These are phyloP conservation scores for Cassiopea xamachana DNA, from an alignment of 30 jellyfish, hydroid and myxozoan species.

Conservation along the genomic window DNA sequence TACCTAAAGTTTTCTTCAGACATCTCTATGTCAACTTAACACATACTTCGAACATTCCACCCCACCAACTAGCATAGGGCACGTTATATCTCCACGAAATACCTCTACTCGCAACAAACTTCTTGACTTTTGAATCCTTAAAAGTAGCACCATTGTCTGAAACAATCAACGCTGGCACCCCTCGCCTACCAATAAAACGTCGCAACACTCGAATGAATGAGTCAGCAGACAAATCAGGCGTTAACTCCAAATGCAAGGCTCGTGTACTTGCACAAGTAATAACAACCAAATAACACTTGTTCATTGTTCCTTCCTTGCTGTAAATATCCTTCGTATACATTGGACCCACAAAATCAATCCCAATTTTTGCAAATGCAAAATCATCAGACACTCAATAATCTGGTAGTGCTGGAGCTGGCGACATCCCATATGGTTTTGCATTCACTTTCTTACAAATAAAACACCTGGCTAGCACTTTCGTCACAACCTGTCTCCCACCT, in stretches of 20 bases:
- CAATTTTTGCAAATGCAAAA: conserved; percentile 33
- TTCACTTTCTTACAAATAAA: conserved; percentile 6
- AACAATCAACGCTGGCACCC: conserved; percentile 6
- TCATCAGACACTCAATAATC: conserved; percentile 13
- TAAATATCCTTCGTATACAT: not conserved
- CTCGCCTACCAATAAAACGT: not conserved
- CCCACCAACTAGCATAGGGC: conserved; percentile 25
- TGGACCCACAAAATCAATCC: conserved; percentile 51
- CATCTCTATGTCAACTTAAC: conserved; percentile 10
- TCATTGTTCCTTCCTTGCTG: not conserved
- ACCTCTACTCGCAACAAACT: not conserved
- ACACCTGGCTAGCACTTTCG: not conserved
- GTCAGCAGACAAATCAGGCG: not conserved
- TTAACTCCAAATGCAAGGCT: conserved; percentile 3
- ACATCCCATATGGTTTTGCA: conserved; percentile 20
- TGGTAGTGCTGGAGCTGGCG: conserved; percentile 25
- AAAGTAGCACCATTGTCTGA: conserved; percentile 11
- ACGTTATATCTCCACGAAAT: conserved; percentile 11
- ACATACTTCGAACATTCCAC: not conserved
- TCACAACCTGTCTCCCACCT: conserved; percentile 8
- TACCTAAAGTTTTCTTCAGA: not conserved
- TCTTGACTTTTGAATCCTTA: not conserved
- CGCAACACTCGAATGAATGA: not conserved
- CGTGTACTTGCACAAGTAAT: conserved; percentile 13
- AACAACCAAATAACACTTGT: conserved; percentile 12